Evolutionary conservation across 2,113 vertebrate genomes (phyloP).

Genomic region (Lagopus leucura): DNA sequence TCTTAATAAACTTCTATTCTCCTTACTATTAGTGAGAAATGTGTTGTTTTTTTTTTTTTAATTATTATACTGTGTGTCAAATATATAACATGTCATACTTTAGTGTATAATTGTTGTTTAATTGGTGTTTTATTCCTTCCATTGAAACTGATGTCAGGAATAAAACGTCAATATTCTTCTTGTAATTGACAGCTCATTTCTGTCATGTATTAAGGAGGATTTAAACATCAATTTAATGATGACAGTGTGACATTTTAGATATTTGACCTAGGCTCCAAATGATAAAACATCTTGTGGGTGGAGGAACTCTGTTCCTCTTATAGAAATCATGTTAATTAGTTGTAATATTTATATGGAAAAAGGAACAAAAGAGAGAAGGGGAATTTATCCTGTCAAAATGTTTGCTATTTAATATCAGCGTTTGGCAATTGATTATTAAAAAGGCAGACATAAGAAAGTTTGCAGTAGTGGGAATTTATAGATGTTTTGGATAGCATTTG

Average conservation of each 20-base stretch:
- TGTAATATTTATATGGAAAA: slow-evolving; percentile 53
- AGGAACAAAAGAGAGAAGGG: slow-evolving; percentile 11
- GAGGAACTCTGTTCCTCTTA: slow-evolving; percentile 25
- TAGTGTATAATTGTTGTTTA: slow-evolving; percentile 76
- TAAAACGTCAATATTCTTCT: slow-evolving; percentile 77
- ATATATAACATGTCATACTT: slow-evolving; percentile 68
- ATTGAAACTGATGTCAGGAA: slow-evolving; percentile 64
- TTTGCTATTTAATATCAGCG: slow-evolving; percentile 40
- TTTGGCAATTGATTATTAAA: slow-evolving; percentile 27
- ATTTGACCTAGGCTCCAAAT: slow-evolving; percentile 60
- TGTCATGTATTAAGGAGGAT: slow-evolving; percentile 73
- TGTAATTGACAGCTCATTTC: slow-evolving; percentile 73
- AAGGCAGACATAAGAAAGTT: slow-evolving; percentile 24
- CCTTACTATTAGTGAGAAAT: slow-evolving; percentile 25
- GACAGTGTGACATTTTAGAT: slow-evolving; percentile 63
- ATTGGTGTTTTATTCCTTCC: slow-evolving; percentile 75
- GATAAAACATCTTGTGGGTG: slow-evolving; percentile 39
- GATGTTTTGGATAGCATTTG: background rate
- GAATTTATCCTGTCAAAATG: slow-evolving; percentile 58
- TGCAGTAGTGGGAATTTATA: background rate
- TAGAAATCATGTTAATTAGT: slow-evolving; percentile 65
- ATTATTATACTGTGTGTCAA: slow-evolving; percentile 66
- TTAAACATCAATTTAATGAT: slow-evolving; percentile 76
- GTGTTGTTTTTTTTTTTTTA: background rate
- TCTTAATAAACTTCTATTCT: slow-evolving; percentile 58